phyloP scores from a whole-genome alignment of 2,113 vertebrate species.

The Nyctibius bracteatus region DNA sequence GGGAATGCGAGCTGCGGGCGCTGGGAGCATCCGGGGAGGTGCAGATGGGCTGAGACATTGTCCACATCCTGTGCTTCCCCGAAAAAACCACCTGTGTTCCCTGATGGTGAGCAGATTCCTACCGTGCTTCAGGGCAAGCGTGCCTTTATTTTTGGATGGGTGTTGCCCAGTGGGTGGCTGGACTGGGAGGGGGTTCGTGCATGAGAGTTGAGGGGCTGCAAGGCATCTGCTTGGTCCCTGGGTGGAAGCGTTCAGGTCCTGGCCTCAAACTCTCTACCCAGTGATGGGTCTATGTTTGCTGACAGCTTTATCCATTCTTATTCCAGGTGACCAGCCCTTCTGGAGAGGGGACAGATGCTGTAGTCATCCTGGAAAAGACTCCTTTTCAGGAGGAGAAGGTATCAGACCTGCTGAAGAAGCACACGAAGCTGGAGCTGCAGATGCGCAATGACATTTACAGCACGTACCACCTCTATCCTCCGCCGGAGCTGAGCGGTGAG shows the following conservation, averaged over 20 bases:
- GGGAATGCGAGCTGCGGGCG: neutral
- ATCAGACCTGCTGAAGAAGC: constrained; percentile 72
- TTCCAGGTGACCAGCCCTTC: constrained; percentile 71
- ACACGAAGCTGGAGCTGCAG: constrained; percentile 76
- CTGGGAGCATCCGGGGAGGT: neutral
- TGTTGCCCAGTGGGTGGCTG: neutral
- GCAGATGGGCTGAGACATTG: neutral
- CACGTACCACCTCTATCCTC: constrained; percentile 83
- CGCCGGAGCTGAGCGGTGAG: constrained; percentile 83
- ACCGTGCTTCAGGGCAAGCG: rapidly evolving
- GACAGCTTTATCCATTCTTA: neutral
- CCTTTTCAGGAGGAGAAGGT: constrained; percentile 85
- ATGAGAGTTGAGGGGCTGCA: rapidly evolving
- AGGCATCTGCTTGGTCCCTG: neutral
- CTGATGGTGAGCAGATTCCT: neutral
- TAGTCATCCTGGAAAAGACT: constrained; percentile 93
- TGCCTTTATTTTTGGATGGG: neutral
- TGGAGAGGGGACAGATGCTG: constrained; percentile 76
- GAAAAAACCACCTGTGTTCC: neutral
- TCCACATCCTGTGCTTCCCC: neutral
- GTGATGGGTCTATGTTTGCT: neutral
- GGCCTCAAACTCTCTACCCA: neutral
- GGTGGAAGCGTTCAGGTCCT: rapidly evolving
- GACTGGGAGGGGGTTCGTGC: neutral
- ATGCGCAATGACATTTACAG: constrained; percentile 93